Conservation (phyloP, 2,797 vertebrate genomes). For the Propithecus deckenii region DNA sequence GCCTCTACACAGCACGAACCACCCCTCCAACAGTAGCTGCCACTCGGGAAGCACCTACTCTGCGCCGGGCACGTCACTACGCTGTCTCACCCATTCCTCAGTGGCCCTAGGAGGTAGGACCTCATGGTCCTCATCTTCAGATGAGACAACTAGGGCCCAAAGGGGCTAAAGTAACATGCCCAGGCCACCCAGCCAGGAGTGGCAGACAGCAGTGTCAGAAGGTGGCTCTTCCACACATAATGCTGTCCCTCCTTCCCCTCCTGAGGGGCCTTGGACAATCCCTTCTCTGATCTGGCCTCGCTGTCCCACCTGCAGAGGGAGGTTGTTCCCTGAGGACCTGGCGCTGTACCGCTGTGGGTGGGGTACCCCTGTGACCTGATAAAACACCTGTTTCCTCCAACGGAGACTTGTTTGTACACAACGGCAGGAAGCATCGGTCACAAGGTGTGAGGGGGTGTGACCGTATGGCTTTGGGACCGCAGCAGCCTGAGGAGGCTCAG, state of each 20-base stretch:
- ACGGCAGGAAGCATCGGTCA: slow-evolving; percentile 70
- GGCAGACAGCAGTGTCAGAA: neutral
- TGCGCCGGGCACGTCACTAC: neutral
- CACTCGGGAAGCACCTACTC: neutral
- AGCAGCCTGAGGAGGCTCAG: neutral
- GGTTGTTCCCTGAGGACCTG: neutral
- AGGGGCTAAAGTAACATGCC: neutral
- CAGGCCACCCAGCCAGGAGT: neutral
- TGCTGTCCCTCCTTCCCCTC: neutral
- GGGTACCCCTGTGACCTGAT: slow-evolving; percentile 41
- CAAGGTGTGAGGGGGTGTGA: slow-evolving; percentile 64
- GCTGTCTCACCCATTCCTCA: neutral
- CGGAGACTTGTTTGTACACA: slow-evolving; percentile 71
- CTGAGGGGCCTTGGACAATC: neutral
- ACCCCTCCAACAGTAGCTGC: neutral
- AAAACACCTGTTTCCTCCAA: slow-evolving; percentile 78
- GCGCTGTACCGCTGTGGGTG: neutral
- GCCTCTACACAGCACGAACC: neutral
- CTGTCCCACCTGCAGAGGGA: neutral
- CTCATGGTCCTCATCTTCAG: neutral
- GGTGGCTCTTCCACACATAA: neutral
- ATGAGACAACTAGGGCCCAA: neutral
- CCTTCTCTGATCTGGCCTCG: neutral
- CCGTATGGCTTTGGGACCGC: neutral
- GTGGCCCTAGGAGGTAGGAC: neutral